A percentile compares a stretch with the other conserved stretches of the same genome.
phyloP scores from a whole-genome alignment of 2,113 vertebrate species.

The Coregonus clupeaformis region DNA sequence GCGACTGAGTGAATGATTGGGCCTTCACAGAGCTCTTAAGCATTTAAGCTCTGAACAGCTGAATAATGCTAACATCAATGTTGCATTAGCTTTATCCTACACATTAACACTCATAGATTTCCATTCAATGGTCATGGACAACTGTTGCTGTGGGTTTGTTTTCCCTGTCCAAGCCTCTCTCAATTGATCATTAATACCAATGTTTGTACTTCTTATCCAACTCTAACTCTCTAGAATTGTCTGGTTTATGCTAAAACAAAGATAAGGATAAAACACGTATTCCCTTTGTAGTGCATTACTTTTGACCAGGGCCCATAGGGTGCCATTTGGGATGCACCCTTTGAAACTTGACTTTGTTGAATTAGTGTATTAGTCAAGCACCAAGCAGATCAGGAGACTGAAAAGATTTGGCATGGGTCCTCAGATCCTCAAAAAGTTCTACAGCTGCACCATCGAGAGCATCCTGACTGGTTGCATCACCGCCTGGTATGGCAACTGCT shows the following conservation, averaged over 20 bases:
- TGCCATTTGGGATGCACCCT: too few species aligned
- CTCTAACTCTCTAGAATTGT: too few species aligned
- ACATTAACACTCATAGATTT: background rate
- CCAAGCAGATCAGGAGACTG: background rate
- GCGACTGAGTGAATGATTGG: background rate
- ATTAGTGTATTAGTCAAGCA: background rate
- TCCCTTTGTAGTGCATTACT: background rate
- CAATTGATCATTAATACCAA: background rate
- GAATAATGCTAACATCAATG: background rate
- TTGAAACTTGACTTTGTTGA: background rate
- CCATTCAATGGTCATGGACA: background rate
- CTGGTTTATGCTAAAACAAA: too few species aligned
- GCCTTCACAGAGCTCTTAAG: background rate
- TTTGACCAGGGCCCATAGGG: too few species aligned
- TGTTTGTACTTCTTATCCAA: too few species aligned
- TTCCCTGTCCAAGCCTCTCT: background rate
- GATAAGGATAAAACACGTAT: background rate
- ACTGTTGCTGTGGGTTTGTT: background rate
- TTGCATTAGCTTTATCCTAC: background rate
- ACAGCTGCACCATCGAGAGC: too few species aligned
- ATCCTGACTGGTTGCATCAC: too few species aligned
- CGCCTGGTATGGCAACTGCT: too few species aligned
- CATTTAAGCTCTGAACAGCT: slow-evolving; percentile 3
- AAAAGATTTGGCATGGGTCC: too few species aligned
- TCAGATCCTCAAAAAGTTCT: too few species aligned